Conservation (phyloP, 2,113 vertebrate genomes). For the Todiramphus saurophagus region DNA sequence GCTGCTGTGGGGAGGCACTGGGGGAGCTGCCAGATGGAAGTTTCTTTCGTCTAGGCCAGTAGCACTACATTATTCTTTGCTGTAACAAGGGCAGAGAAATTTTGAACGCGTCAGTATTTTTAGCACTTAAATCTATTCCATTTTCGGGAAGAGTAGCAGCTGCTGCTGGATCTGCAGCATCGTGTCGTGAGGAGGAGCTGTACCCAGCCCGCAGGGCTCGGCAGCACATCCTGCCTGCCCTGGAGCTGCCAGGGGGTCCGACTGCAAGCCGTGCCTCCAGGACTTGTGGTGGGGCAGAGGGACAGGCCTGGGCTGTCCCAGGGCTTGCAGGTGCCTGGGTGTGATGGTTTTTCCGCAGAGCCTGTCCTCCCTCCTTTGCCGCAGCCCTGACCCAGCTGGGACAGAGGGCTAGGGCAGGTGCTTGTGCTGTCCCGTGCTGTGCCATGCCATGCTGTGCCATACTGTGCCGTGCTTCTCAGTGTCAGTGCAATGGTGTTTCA, state of each 20-base stretch:
- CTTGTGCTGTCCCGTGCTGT: rapidly evolving
- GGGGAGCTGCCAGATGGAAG: neutral
- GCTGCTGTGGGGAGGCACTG: neutral
- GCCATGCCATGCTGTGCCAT: neutral
- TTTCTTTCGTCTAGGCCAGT: neutral
- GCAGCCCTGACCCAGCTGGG: neutral
- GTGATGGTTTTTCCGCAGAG: rapidly evolving
- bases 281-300: rapidly evolving
- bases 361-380: rapidly evolving
- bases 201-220: neutral
- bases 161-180: neutral
- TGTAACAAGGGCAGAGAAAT: conserved; percentile 13
- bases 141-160: conserved; percentile 4
- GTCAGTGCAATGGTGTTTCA: neutral
- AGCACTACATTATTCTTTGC: neutral
- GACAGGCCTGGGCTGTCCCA: neutral
- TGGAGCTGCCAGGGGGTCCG: rapidly evolving
- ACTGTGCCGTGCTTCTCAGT: neutral
- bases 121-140: neutral
- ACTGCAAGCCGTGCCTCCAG: rapidly evolving
- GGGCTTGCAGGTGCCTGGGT: rapidly evolving
- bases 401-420: rapidly evolving
- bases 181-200: rapidly evolving
- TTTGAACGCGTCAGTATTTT: conserved; percentile 21
- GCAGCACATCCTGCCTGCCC: neutral